A percentile compares a stretch with the other conserved stretches of the same genome.
Evolutionary conservation across 2,113 vertebrate species (phyloP).

Genomic region (Empidonax alnorum): DNA sequence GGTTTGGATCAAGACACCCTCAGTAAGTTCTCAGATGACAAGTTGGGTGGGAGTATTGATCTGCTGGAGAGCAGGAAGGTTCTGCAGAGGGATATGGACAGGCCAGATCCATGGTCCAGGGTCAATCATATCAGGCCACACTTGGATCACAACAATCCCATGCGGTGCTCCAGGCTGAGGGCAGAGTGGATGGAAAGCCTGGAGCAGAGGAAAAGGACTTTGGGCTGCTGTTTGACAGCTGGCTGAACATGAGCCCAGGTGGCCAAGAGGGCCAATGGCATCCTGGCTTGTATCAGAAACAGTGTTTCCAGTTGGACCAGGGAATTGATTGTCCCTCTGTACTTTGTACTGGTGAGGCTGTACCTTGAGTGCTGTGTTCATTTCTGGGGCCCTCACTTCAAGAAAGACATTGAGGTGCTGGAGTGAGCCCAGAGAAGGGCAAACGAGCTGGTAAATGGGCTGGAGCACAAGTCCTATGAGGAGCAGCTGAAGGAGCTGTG

Average conservation of each 20-base stretch:
- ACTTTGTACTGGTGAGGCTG: neutral
- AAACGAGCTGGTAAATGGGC: neutral
- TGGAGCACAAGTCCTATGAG: neutral
- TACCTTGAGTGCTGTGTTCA: neutral
- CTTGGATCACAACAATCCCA: neutral
- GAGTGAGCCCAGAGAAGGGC: neutral
- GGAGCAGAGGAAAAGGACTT: neutral
- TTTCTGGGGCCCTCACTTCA: neutral
- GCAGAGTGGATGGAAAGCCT: neutral
- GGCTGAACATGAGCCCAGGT: neutral
- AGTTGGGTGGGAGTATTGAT: neutral
- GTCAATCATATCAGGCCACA: neutral
- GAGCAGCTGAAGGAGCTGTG: neutral
- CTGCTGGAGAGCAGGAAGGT: neutral
- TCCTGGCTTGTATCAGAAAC: neutral
- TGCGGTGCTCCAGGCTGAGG: too few species aligned
- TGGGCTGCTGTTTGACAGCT: neutral
- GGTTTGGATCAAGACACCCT: neutral
- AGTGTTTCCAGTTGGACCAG: too few species aligned
- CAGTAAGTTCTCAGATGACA: neutral
- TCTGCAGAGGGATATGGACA: neutral
- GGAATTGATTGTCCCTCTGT: neutral
- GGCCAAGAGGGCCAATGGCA: neutral
- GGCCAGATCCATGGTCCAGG: neutral
- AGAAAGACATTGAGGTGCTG: neutral